Evolutionary conservation across 2,888 invertebrate genomes (phyloP), one percentile per base, ranked within the genome.

Genomic region (Lithophane leautieri): DNA sequence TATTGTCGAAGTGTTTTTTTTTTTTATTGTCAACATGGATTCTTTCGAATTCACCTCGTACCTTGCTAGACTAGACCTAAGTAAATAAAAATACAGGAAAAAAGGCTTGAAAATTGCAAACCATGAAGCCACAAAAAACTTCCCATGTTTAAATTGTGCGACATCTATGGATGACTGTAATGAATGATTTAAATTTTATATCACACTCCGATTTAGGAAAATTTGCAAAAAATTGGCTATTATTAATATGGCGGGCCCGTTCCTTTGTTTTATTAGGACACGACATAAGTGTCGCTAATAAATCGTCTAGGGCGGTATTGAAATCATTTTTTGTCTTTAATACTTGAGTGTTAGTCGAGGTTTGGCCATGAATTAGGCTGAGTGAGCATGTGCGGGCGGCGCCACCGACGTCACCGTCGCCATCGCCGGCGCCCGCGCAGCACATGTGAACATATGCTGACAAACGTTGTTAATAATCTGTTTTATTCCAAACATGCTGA

Each of bases 401-500:
- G 82, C 76, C 86, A 86, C 70, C 85, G 85, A 79, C 85, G 85
- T 83, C 86, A 78, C 87, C 85, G 88, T 90, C 92, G 92, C 90
- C 92, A 90, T 81, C 90, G 88, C 84, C 88, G 89, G 88, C 89
- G 91, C 90, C 91, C 83, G 85, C 90, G 86, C 84, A 89, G 89
- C 95, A 95, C 93, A 94, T 95, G 95, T 91, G 86, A 84, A 81
- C 86, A 82, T 84, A 88, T 86, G 90, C 91, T 91, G 92, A 92
- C 91, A 91, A 90, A 91, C 86, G 87, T 87, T 89, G 87, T 90
- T 90, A 91, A 90, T 90, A 91, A 91, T 89, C 90, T 87, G 85
- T 84, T 88, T 88, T 88, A 90, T 89, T 89, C 87, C 89, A 91
- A 92, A 90, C 91, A 89, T 89, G 88, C 91, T 93, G 93, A 93